Base-by-base conservation (phyloP, 2,888 invertebrate genomes). In the Philhelius pedissequus region DNA sequence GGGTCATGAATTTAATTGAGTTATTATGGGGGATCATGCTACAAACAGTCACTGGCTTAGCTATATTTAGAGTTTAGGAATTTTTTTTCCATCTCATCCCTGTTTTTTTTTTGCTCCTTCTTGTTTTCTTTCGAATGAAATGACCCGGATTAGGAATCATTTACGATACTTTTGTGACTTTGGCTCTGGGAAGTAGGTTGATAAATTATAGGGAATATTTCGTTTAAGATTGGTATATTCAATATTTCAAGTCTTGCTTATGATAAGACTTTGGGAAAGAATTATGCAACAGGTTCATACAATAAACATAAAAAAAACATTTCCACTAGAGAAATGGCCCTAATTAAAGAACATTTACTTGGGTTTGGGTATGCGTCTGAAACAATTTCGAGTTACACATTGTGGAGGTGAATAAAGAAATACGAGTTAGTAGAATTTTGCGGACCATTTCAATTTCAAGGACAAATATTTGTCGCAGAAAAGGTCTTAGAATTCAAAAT, bases 1-100 rank as follows among this genome's bases (percentile, higher is more conserved):
- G 48, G 64, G 32, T 64, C 64, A 64, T 68, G 68, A 52, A 68
- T 68, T 68, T 68, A 68, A 68, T 68, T 68, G 68, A 68, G 68
- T 52, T 68, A 68, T 68, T 68, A 40, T 50, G 27, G 52, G 52
- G 52, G 52, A 52, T 68, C 30, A 64, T 64, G 48, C 48, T 64
- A 64, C 52, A 68, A 68, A 54, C 68, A 25, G n/a, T 20, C 15
- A 48, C 45, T 64, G 64, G 64, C 64, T 64, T 64, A 48, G 62
- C 18, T 62, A 43, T 62, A 62, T 62, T 62, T 62, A 62, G 48
- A 64, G 45, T 64, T 45, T 45, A 32, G 30, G 32, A 30, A 8
- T 45, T 48, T 48, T 9, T 9, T 22, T n/a, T 38, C 11, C 8
- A n/a, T 15, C 22, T n/a, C n/a, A 0, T n/a, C 3, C n/a, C 11